These are phyloP conservation scores for Percopsis omiscomaycus DNA, from an alignment of 2,797 vertebrate species.

Conservation along the genomic window DNA sequence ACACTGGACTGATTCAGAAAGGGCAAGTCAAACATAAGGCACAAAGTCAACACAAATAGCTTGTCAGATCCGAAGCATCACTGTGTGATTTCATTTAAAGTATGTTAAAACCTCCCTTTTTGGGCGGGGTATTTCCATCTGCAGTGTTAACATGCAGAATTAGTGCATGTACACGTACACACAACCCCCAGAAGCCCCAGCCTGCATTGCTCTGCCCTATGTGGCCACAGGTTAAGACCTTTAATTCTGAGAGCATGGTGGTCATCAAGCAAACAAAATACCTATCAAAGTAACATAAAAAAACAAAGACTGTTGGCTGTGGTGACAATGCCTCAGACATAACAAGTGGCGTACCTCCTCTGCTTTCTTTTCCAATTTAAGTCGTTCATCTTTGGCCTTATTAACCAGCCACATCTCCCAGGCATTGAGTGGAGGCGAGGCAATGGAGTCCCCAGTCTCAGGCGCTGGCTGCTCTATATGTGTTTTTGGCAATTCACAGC, in stretches of 20 bases:
- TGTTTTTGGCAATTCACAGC: slow-evolving; percentile 59
- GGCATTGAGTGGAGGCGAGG: slow-evolving; percentile 76
- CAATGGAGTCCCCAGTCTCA: slow-evolving; percentile 30
- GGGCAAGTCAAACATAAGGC: too few relatives aligned
- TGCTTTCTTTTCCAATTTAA: slow-evolving; percentile 78
- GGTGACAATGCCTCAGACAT: background rate
- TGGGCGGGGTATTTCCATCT: too few relatives aligned
- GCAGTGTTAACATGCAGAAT: too few relatives aligned
- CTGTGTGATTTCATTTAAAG: too few relatives aligned
- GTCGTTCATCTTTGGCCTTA: slow-evolving; percentile 87
- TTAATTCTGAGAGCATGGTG: background rate
- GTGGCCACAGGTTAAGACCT: too few relatives aligned
- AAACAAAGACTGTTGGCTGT: background rate
- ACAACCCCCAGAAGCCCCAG: too few relatives aligned
- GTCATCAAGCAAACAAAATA: background rate
- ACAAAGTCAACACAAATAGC: background rate
- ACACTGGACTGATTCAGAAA: background rate
- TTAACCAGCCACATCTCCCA: slow-evolving; percentile 93
- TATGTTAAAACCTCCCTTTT: background rate
- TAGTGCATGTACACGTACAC: too few relatives aligned
- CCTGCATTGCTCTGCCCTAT: too few relatives aligned
- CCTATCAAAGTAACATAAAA: background rate
- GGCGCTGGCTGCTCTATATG: slow-evolving; percentile 27
- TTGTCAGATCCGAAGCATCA: too few relatives aligned
- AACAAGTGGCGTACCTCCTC: slow-evolving; percentile 75